phyloP scores from a whole-genome alignment of 2,888 invertebrate species.

The Dasysyrphus albostriatus region DNA sequence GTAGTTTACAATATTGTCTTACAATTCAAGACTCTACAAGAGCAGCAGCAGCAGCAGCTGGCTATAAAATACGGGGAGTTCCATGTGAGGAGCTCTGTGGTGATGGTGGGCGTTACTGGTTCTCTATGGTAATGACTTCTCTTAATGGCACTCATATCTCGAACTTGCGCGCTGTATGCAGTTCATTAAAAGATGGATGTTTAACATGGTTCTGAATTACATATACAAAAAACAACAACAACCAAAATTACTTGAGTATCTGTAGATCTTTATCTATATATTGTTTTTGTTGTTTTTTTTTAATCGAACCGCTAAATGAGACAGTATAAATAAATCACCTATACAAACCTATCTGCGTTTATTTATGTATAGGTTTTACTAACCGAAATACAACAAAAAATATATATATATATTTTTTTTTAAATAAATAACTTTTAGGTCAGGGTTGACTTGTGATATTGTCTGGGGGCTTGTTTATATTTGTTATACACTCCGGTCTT shows the following conservation, averaged over 20 bases:
- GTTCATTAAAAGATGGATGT: conserved; percentile 73
- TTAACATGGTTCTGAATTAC: conserved; percentile 56
- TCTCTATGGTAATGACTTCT: conserved; percentile 68
- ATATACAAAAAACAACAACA: background rate
- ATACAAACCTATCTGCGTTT: conserved; percentile 10
- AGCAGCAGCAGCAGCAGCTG: conserved; percentile 3
- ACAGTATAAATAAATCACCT: conserved; percentile 64
- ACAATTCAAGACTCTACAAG: conserved; percentile 40
- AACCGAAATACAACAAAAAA: conserved; percentile 43
- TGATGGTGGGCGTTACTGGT: too few relatives aligned
- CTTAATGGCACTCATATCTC: conserved; percentile 71
- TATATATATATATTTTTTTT: conserved; percentile 57
- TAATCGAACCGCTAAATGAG: conserved; percentile 68
- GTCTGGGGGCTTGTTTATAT: conserved; percentile 77
- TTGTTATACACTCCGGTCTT: conserved; percentile 76
- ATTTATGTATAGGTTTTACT: conserved; percentile 37
- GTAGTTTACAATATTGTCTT: conserved; percentile 64
- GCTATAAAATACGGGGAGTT: background rate
- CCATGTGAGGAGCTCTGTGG: conserved; percentile 13
- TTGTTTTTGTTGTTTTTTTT: conserved; percentile 10
- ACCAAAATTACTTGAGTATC: conserved; percentile 38
- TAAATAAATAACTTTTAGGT: conserved; percentile 80
- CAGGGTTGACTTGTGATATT: conserved; percentile 83
- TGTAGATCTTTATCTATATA: conserved; percentile 54
- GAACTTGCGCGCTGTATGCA: conserved; percentile 55